phyloP scores from a whole-genome alignment of 2,113 vertebrate species.

The Oncorhynchus kisutch region DNA sequence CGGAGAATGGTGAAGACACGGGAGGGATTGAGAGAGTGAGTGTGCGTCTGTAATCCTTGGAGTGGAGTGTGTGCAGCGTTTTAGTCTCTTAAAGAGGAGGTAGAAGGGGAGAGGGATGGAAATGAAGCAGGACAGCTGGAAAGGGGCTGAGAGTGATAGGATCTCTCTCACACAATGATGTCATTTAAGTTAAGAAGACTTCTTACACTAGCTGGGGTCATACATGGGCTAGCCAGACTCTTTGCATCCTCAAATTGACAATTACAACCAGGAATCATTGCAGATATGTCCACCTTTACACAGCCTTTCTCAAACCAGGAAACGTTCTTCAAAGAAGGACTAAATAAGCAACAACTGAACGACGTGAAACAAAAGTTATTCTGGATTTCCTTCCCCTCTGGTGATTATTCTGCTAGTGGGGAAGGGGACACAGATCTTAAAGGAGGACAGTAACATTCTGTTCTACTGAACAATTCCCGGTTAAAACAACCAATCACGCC shows the following conservation, averaged over 20 bases:
- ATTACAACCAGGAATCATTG: no score
- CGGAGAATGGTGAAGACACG: conserved; percentile 26
- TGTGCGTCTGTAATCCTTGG: conserved; percentile 14
- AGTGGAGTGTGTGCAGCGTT: background rate
- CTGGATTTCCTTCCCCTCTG: background rate
- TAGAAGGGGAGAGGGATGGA: background rate
- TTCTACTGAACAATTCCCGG: conserved; percentile 41
- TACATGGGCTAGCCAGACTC: background rate
- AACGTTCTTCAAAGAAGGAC: no score
- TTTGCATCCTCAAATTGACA: background rate
- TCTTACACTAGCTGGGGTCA: background rate
- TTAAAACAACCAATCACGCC: conserved; percentile 43
- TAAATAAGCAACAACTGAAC: no score
- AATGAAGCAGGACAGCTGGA: conserved; percentile 5
- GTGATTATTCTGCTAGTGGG: background rate
- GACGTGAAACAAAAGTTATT: background rate
- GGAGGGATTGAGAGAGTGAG: conserved; percentile 16
- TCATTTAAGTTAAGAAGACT: background rate
- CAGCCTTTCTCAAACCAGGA: no score
- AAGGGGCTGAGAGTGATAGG: background rate
- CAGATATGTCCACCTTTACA: no score
- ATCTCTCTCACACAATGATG: background rate
- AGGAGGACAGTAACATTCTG: conserved; percentile 38
- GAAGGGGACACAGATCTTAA: conserved; percentile 5
- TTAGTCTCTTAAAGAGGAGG: conserved; percentile 14